These are phyloP conservation scores for Pristiophorus japonicus DNA, from an alignment of 2,113 vertebrate genomes.

Conservation along the genomic window DNA sequence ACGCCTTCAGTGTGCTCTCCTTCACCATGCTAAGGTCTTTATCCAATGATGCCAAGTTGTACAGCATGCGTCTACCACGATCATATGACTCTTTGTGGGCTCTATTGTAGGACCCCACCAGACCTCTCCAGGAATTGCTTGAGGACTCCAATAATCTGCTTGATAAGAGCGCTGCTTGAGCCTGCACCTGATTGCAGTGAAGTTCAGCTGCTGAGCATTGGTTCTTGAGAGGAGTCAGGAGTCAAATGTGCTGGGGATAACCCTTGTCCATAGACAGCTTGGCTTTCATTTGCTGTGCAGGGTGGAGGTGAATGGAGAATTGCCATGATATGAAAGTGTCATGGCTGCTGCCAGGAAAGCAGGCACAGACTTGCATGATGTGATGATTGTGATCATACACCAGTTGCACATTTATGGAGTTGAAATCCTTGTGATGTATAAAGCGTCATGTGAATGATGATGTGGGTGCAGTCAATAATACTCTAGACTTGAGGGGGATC, in stretches of 20 bases:
- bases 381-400: too few species aligned
- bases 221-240: not conserved
- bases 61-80: not conserved
- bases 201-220: not conserved
- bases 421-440: not conserved
- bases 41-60: not conserved
- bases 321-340: not conserved
- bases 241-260: not conserved
- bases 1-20: not conserved
- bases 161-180: not conserved
- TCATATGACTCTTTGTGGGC: not conserved
- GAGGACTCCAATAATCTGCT: not conserved
- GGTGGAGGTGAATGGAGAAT: not conserved
- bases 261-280: not conserved
- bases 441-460: not conserved
- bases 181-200: not conserved
- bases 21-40: not conserved
- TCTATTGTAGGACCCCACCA: not conserved
- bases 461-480: not conserved
- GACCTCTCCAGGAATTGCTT: not conserved
- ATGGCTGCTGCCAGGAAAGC: not conserved
- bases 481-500: not conserved
- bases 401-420: not conserved
- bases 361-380: not conserved
- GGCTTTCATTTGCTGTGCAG: not conserved